Conservation (phyloP, 2,888 invertebrate genomes). For the Orthosia gothica region DNA sequence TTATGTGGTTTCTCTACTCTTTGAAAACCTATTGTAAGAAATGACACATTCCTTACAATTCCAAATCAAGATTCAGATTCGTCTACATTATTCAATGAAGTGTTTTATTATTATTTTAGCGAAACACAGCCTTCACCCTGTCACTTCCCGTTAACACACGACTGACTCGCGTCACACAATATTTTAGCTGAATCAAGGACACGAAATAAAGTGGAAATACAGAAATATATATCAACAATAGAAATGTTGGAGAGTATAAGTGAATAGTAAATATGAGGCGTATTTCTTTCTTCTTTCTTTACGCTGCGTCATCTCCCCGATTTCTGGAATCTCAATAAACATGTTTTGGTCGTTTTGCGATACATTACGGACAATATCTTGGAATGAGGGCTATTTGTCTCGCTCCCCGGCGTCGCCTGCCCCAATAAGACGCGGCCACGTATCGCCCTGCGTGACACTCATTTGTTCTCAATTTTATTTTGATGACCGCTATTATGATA, state of each 20-base stretch:
- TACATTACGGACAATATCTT: constrained; percentile 79
- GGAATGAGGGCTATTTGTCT: constrained; percentile 80
- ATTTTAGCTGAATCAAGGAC: constrained; percentile 50
- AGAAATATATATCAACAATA: constrained; percentile 47
- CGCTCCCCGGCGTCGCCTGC: constrained; percentile 58
- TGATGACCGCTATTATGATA: constrained; percentile 86
- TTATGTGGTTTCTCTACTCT: too few relatives aligned
- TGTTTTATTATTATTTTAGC: constrained; percentile 39
- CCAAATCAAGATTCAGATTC: constrained; percentile 22
- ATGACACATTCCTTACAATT: neutral
- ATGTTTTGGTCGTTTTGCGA: constrained; percentile 75
- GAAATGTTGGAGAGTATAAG: constrained; percentile 43
- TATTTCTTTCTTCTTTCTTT: constrained; percentile 34
- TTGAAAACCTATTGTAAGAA: too few relatives aligned
- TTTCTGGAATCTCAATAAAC: constrained; percentile 72
- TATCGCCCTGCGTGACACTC: constrained; percentile 75
- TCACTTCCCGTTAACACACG: constrained; percentile 31
- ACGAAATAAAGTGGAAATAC: constrained; percentile 48
- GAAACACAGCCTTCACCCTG: constrained; percentile 19
- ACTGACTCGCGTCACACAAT: constrained; percentile 44
- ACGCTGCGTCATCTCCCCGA: constrained; percentile 60
- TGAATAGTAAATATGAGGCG: constrained; percentile 62
- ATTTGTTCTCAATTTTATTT: constrained; percentile 86
- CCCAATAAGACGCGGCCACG: constrained; percentile 67
- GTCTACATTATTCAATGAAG: constrained; percentile 30